A percentile compares a stretch with the other conserved stretches of the same genome.
These are phyloP conservation scores for Cylloceria caligata DNA, from an alignment of 2,888 invertebrate genomes.

Conservation along the genomic window DNA sequence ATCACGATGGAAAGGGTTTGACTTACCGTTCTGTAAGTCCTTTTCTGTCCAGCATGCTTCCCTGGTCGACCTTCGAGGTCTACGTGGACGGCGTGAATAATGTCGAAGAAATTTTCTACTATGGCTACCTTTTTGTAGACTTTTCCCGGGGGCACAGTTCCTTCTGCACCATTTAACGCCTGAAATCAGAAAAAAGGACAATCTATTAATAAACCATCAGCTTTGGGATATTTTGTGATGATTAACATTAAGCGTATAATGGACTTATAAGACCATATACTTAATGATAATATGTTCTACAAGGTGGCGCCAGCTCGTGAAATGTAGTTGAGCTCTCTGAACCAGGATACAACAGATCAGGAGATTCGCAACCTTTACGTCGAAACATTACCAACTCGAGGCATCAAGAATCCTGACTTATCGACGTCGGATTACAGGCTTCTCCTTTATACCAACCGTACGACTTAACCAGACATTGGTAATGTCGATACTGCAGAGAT, in stretches of 20 bases:
- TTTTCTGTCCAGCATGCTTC: constrained; percentile 98
- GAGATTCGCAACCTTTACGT: constrained; percentile 4
- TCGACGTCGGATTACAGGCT: constrained; percentile 40
- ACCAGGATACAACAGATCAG: constrained; percentile 20
- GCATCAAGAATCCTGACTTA: constrained; percentile 52
- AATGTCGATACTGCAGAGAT: constrained; percentile 58
- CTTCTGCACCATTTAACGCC: constrained; percentile 88
- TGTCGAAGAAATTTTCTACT: constrained; percentile 99
- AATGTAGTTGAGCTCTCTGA: constrained; percentile 60
- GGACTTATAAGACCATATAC: neutral
- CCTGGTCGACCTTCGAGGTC: constrained; percentile 96
- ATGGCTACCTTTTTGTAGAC: constrained; percentile 96
- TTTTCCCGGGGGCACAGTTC: constrained; percentile 84
- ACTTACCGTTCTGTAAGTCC: constrained; percentile 97
- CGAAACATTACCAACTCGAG: constrained; percentile 46
- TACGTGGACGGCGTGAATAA: constrained; percentile 97
- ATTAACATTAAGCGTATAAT: neutral
- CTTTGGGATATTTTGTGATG: too few relatives aligned
- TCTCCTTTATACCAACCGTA: neutral
- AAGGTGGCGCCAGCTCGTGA: constrained; percentile 65
- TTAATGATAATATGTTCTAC: neutral
- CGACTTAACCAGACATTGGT: constrained; percentile 24
- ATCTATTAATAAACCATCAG: neutral
- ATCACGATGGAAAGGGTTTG: neutral
- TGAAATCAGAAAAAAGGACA: constrained; percentile 85